Percentiles rank a stretch among this genome's conserved stretches.
These are phyloP conservation scores for Diachasmimorpha longicaudata DNA, from an alignment of 1,140 invertebrate genomes.

Conservation along the genomic window DNA sequence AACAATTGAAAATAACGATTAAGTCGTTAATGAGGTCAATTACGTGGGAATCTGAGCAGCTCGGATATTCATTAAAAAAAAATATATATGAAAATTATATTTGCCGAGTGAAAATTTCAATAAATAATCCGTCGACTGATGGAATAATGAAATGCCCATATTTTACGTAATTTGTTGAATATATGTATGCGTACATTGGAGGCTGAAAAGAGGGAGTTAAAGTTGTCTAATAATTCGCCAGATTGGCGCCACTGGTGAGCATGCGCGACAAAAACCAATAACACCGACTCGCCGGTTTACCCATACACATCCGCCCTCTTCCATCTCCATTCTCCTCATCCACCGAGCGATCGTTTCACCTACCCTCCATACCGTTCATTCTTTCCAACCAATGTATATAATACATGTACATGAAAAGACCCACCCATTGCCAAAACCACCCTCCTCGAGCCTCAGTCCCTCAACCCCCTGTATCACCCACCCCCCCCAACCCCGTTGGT, in stretches of 20 bases:
- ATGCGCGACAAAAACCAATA: slow-evolving; percentile 62
- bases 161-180: too few species aligned
- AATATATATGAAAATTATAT: too few species aligned
- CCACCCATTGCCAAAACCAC: slow-evolving; percentile 1
- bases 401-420: background rate
- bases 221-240: slow-evolving; percentile 60
- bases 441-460: background rate
- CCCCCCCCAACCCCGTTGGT: background rate
- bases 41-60: too few species aligned
- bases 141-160: too few species aligned
- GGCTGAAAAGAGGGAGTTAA: slow-evolving; percentile 30
- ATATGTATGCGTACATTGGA: background rate
- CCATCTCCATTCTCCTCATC: slow-evolving; percentile 17
- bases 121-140: too few species aligned
- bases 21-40: too few species aligned
- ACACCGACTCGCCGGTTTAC: slow-evolving; percentile 39
- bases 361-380: background rate
- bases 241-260: slow-evolving; percentile 56
- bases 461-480: background rate
- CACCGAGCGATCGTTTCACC: background rate
- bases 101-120: too few species aligned
- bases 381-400: background rate
- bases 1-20: too few species aligned
- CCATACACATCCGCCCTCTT: slow-evolving; percentile 25
- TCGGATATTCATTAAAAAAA: too few species aligned